Evolutionary conservation across 1,140 invertebrate genomes (phyloP).

Genomic region (Drosophila insularis): DNA sequence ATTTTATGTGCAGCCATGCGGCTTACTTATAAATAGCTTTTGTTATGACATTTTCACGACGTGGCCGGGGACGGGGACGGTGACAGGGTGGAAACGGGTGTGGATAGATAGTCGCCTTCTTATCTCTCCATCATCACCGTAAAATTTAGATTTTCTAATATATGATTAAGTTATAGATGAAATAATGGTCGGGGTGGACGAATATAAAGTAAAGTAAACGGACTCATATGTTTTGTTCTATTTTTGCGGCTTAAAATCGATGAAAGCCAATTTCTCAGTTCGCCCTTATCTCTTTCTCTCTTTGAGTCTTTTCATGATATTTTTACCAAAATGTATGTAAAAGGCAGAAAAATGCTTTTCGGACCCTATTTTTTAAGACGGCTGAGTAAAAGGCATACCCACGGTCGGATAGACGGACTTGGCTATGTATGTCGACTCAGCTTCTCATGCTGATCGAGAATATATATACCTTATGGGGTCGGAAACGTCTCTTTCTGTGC

Average conservation of each 20-base stretch:
- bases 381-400: too few relatives aligned
- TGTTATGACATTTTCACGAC: constrained; percentile 66
- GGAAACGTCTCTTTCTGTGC: too few relatives aligned
- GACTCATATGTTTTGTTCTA: constrained; percentile 45
- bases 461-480: too few relatives aligned
- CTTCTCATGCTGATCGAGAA: too few relatives aligned
- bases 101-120: background rate
- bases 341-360: too few relatives aligned
- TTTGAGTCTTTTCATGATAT: background rate
- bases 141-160: background rate
- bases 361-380: too few relatives aligned
- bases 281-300: background rate
- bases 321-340: too few relatives aligned
- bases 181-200: background rate
- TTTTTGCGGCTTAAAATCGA: constrained; percentile 61
- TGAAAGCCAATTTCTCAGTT: constrained; percentile 9
- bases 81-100: background rate
- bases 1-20: constrained; percentile 47
- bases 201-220: background rate
- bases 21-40: constrained; percentile 69
- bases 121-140: background rate
- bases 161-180: background rate
- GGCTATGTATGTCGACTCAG: too few relatives aligned
- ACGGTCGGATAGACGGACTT: too few relatives aligned
- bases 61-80: background rate